These are phyloP conservation scores for Drosophila arizonae DNA, from an alignment of 1,140 invertebrate species.

Conservation along the genomic window DNA sequence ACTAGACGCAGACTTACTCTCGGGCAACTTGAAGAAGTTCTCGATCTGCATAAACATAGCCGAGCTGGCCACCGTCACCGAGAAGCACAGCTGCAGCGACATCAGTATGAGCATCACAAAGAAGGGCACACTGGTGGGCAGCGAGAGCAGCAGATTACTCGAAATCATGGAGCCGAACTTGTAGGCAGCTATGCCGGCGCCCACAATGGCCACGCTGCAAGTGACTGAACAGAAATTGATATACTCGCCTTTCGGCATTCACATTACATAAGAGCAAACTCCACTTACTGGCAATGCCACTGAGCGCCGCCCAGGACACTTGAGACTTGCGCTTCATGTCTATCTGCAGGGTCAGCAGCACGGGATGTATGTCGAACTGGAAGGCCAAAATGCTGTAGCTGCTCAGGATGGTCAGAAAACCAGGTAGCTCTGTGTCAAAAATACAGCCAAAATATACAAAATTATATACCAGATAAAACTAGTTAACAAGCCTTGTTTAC, in stretches of 20 bases:
- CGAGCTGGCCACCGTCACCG: slow-evolving; percentile 88
- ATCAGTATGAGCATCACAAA: slow-evolving; percentile 87
- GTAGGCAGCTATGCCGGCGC: slow-evolving; percentile 85
- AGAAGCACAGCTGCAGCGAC: slow-evolving; percentile 89
- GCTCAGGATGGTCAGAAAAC: slow-evolving; percentile 84
- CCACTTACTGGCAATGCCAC: slow-evolving; percentile 86
- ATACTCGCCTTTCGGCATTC: no score
- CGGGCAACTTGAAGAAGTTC: slow-evolving; percentile 85
- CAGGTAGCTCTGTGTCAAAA: slow-evolving; percentile 55
- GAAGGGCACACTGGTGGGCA: slow-evolving; percentile 86
- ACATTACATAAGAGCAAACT: no score
- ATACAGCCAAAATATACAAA: not conserved
- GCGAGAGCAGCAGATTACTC: slow-evolving; percentile 84
- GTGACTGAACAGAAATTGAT: slow-evolving; percentile 82
- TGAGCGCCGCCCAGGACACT: slow-evolving; percentile 86
- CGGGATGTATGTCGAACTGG: slow-evolving; percentile 92
- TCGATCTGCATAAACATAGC: slow-evolving; percentile 90
- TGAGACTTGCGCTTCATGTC: slow-evolving; percentile 89
- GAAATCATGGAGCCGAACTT: slow-evolving; percentile 85
- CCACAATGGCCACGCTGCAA: slow-evolving; percentile 86
- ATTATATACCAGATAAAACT: not conserved
- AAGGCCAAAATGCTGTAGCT: slow-evolving; percentile 86
- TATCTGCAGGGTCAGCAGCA: slow-evolving; percentile 90
- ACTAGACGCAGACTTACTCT: slow-evolving; percentile 83
- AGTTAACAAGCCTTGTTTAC: not conserved